Percentiles rank a stretch among this genome's conserved stretches.
Conservation (phyloP, 2,797 vertebrate species). For the Ctenopoma kingsleyae region DNA sequence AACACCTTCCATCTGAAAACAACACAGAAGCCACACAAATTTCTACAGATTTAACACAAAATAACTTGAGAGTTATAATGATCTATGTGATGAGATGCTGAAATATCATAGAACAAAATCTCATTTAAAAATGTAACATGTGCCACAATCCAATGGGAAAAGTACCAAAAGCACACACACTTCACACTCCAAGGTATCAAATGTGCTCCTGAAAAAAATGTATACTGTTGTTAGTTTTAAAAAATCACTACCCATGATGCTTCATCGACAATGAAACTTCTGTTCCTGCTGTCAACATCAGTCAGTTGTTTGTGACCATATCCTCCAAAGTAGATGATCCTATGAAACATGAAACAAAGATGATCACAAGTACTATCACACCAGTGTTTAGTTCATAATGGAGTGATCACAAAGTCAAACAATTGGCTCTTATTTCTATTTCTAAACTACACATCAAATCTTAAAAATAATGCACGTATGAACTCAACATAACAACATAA, state of each 20-base stretch:
- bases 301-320: conserved; percentile 92
- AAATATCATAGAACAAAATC: too few species aligned
- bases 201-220: not conserved
- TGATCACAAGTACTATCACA: not conserved
- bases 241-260: conserved; percentile 90
- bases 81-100: too few species aligned
- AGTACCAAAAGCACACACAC: too few species aligned
- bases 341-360: conserved; percentile 64
- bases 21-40: not conserved
- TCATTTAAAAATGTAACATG: too few species aligned
- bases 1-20: conserved; percentile 87
- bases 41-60: not conserved
- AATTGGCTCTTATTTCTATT: not conserved
- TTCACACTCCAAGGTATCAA: too few species aligned
- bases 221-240: not conserved
- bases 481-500: not conserved
- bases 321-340: conserved; percentile 95
- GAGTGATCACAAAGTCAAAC: not conserved
- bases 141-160: too few species aligned
- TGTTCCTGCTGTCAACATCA: conserved; percentile 84
- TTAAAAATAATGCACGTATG: not conserved
- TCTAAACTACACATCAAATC: not conserved
- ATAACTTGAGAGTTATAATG: not conserved
- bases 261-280: conserved; percentile 92
- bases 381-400: not conserved